Percentiles rank a stretch among this genome's conserved stretches.
Conservation (phyloP, 1,140 invertebrate genomes). For the Fopius arisanus region DNA sequence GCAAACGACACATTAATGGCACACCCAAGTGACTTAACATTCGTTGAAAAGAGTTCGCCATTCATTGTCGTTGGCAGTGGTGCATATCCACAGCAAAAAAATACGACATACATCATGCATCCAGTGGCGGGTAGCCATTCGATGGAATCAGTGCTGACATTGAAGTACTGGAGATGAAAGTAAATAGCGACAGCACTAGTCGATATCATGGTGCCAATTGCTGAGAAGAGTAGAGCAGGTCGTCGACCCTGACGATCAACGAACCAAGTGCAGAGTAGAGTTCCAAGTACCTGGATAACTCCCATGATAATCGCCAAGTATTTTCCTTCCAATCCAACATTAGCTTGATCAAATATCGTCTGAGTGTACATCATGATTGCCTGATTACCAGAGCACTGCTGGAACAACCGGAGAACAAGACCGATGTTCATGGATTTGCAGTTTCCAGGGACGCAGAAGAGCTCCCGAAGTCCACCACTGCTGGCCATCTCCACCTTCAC, state of each 20-base stretch:
- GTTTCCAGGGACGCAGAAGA: conserved; percentile 67
- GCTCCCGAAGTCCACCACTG: conserved; percentile 65
- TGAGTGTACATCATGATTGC: conserved; percentile 76
- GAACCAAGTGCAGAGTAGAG: conserved; percentile 67
- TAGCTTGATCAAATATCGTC: conserved; percentile 71
- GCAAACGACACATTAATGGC: conserved; percentile 73
- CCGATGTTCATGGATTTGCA: conserved; percentile 71
- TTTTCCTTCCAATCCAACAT: conserved; percentile 59
- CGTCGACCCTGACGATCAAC: conserved; percentile 75
- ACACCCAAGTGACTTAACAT: conserved; percentile 72
- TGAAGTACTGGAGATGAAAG: conserved; percentile 66
- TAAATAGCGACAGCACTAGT: conserved; percentile 57
- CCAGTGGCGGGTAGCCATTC: conserved; percentile 69
- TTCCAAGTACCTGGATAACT: conserved; percentile 66
- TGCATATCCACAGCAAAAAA: conserved; percentile 73
- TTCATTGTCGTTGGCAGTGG: conserved; percentile 75
- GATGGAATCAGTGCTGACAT: conserved; percentile 55
- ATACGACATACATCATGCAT: conserved; percentile 71
- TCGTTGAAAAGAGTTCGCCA: conserved; percentile 76
- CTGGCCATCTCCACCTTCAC: conserved; percentile 67
- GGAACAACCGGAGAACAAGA: conserved; percentile 71
- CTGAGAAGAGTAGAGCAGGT: conserved; percentile 70
- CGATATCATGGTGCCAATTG: conserved; percentile 64
- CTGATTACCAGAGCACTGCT: conserved; percentile 77
- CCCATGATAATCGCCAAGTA: conserved; percentile 73